Evolutionary conservation across 1,140 invertebrate genomes (phyloP).

Genomic region (Drosophila pallidifrons): DNA sequence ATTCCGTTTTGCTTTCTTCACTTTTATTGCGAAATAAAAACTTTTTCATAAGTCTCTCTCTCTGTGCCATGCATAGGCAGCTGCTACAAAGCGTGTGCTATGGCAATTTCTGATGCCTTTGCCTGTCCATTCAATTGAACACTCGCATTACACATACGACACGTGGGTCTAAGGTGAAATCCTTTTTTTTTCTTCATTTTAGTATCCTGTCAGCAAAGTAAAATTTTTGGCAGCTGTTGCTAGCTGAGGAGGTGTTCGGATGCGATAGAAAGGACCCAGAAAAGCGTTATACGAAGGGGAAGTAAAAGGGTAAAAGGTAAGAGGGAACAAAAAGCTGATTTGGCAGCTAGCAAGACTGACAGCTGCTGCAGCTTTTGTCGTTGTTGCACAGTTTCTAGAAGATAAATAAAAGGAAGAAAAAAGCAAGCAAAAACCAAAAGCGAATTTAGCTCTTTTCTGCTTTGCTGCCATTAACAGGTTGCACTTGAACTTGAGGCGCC

Average conservation of each 20-base stretch:
- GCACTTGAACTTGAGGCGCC: constrained; percentile 72
- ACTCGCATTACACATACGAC: constrained; percentile 52
- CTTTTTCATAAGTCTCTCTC: constrained; percentile 5
- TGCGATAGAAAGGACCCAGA: constrained; percentile 6
- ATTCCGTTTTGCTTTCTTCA: constrained; percentile 6
- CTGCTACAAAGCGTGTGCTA: constrained; percentile 16
- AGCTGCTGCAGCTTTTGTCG: constrained; percentile 42
- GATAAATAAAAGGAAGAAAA: neutral
- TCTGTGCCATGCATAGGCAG: constrained; percentile 14
- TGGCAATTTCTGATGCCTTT: constrained; percentile 27
- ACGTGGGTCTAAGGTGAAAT: constrained; percentile 43
- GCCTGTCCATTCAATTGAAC: constrained; percentile 58
- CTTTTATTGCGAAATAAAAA: constrained; percentile 33
- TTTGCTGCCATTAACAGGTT: constrained; percentile 48
- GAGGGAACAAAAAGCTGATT: constrained; percentile 60
- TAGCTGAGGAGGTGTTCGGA: constrained; percentile 20
- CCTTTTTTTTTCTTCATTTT: constrained; percentile 16
- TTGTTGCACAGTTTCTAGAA: constrained; percentile 19
- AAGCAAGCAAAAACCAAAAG: constrained; percentile 2
- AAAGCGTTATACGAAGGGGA: no score
- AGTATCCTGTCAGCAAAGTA: constrained; percentile 61
- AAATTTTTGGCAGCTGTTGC: constrained; percentile 57
- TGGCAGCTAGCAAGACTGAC: constrained; percentile 45
- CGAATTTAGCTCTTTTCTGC: constrained; percentile 30
- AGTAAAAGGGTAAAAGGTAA: constrained; percentile 2